Evolutionary conservation across 2,888 invertebrate genomes (phyloP).

Genomic region (Nebria brevicollis): DNA sequence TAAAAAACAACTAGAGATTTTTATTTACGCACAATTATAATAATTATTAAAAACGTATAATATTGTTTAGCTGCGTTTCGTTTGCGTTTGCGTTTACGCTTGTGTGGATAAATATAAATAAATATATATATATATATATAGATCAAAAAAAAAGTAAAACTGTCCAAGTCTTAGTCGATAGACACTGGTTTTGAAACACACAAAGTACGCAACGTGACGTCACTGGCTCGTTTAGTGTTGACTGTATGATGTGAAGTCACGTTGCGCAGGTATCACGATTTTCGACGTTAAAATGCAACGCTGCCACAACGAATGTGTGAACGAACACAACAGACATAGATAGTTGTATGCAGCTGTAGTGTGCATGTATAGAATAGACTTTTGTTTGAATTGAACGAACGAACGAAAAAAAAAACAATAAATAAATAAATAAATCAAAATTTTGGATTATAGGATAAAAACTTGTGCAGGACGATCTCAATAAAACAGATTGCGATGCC

Average conservation of each 20-base stretch:
- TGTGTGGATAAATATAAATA: neutral
- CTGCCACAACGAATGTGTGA: too few relatives aligned
- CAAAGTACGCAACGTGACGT: too few relatives aligned
- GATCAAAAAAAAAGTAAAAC: too few relatives aligned
- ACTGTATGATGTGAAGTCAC: too few relatives aligned
- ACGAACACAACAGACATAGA: neutral
- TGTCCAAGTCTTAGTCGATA: too few relatives aligned
- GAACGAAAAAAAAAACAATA: neutral
- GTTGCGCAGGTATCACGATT: too few relatives aligned
- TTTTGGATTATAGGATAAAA: neutral
- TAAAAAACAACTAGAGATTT: neutral
- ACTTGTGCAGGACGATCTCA: constrained; percentile 32
- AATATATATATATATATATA: too few relatives aligned
- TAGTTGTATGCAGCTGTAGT: neutral
- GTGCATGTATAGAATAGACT: neutral
- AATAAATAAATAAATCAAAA: neutral
- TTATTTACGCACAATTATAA: neutral
- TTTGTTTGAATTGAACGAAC: neutral
- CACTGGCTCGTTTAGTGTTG: too few relatives aligned
- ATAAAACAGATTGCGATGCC: constrained; percentile 47
- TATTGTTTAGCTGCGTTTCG: neutral
- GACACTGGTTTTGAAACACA: too few relatives aligned
- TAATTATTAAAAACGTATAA: neutral
- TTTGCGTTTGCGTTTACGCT: too few relatives aligned
- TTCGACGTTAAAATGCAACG: too few relatives aligned